Evolutionary conservation across 2,888 invertebrate species (phyloP), one percentile per base, ranked within the genome.

Genomic region (Pedicia rivosa): DNA sequence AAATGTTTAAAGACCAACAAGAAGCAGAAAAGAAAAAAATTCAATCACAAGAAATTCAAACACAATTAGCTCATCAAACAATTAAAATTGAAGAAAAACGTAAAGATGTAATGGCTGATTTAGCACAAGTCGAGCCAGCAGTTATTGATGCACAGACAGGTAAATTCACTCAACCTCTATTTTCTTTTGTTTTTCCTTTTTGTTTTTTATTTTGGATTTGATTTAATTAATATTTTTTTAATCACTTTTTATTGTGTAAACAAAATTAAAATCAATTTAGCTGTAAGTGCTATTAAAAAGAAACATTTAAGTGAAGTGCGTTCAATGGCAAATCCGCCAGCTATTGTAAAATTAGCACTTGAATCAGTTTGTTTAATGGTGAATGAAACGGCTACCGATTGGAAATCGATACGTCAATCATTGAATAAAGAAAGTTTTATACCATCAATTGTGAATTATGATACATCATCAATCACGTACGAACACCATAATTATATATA

Each of bases 1-100:
- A 99, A 62, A 99, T 99, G 98, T 87, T 97, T 33, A 92, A 92
- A 66, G 92, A 97, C 63, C 95, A 97, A 59, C 95, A 97, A 54
- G 95, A 97, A 60, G 98, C 98, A 2, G 98, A 99, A 59, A 88
- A 94, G 67, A 92, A 95, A 64, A 99, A 99, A 62, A 87, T 91
- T 25, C 90, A 94, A 52, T 91, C 91, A 51, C 94, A 95, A 59
- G 92, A 97, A 56, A 88, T 99, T 55, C 94, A 94, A 64, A 69
- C 71, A 25, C 69, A 74, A 59, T 59, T 83, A 51, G 81, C 81
- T 39, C 80, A 86, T 51, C 94, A 97, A 67, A 92, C 90, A 1
- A 74, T 87, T 41, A 82, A 86, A 54, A 97, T 99, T 43, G 81
- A 83, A 47, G 82, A 84, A 54, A 99, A 98, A 63, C 78, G 91